Base-by-base conservation (phyloP, 1,140 invertebrate species). In the Gryllus bimaculatus region DNA sequence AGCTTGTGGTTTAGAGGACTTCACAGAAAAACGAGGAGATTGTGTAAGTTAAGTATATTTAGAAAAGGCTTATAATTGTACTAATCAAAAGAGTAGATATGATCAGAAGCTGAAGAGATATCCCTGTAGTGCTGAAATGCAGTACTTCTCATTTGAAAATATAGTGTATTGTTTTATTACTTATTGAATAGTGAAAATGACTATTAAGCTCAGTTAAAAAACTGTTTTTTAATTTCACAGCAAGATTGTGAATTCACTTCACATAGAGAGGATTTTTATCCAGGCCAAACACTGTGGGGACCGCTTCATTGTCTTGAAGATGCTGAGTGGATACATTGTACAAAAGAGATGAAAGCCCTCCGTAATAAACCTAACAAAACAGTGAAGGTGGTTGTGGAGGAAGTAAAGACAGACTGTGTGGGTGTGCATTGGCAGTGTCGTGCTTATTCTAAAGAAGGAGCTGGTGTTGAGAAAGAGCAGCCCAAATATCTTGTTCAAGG, bases 361-460 rank as follows among this genome's bases (percentile, higher is more conserved):
- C 91, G 91, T 83, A 86, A 88, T 54, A 92, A 92, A 81, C 88
- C 86, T 5, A 86, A 87, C 66, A 89, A 88, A 81, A 87, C 85
- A 54, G 87, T 88, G 8, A 81, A 84, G 80, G 88, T 90, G 8
- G 87, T 88, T 8, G 90, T 92, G n/a, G 90, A 91, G 84, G 87
- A 91, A 83, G 87, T 91, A 4, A 87, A 89, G 81, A 89, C 90
- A 2, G 86, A 87, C 78, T 89, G 88, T 82, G 89, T 95, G 1
- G 91, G 90, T 47, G 93, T 95, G 2, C 91, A 93, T 82, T 95
- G 94, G 94, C 92, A 94, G 77, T 95, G 93, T 83, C 88, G 92
- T 78, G 92, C 93, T 1, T 90, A 92, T 78, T 91, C 91, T 47
- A 91, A 92, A 78, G 88, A 89, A 80, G 87, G 89, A 8, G 86